A percentile compares a stretch with the other conserved stretches of the same genome.
These are phyloP conservation scores for Hybognathus amarus DNA, from an alignment of 2,797 vertebrate species.

Conservation along the genomic window DNA sequence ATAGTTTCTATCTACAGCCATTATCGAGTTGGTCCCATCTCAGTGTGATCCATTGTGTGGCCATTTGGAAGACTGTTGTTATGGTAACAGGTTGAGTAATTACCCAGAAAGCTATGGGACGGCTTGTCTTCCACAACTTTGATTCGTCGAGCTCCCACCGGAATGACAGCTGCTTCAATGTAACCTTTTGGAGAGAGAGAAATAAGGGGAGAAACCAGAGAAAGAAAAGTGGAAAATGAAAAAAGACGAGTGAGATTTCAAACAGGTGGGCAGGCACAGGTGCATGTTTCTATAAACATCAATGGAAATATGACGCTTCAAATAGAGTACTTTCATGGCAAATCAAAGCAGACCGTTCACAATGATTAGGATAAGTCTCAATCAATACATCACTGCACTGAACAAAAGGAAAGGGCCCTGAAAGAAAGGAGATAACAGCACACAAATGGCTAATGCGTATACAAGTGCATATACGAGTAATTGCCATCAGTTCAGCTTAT, in stretches of 20 bases:
- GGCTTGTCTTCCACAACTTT: conserved; percentile 95
- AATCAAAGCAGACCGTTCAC: conserved; percentile 16
- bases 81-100: conserved; percentile 57
- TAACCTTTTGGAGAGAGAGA: conserved; percentile 81
- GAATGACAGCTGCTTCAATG: conserved; percentile 94
- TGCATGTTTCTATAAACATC: not conserved
- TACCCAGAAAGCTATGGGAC: conserved; percentile 97
- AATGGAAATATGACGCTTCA: not conserved
- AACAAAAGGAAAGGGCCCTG: not conserved
- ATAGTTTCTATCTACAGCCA: not conserved
- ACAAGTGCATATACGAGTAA: not conserved
- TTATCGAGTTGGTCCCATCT: not conserved
- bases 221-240: conserved; percentile 39
- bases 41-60: conserved; percentile 6
- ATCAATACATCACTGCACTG: not conserved
- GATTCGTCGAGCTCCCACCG: conserved; percentile 91
- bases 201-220: conserved; percentile 43
- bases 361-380: not conserved
- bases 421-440: not conserved
- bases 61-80: conserved; percentile 14
- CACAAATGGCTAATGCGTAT: not conserved
- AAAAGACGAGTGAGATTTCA: conserved; percentile 6
- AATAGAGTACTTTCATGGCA: not conserved
- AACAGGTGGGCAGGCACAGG: not conserved
- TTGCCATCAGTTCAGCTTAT: not conserved